Conservation (phyloP, 2,797 vertebrate species). For the Eulemur albifrons region DNA sequence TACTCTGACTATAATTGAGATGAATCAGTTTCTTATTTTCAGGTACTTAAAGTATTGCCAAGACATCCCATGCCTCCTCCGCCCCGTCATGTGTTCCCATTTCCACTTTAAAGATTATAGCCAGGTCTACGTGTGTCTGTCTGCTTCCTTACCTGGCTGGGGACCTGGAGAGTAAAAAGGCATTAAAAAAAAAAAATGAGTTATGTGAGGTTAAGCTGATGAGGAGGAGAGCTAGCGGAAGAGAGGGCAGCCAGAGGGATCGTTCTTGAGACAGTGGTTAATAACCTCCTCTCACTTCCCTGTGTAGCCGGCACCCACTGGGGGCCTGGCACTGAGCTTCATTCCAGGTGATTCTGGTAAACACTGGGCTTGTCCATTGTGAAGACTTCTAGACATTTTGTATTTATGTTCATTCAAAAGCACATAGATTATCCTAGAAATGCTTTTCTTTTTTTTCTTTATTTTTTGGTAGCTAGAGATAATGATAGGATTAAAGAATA, state of each 20-base stretch:
- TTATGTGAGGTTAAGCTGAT: background rate
- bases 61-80: background rate
- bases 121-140: background rate
- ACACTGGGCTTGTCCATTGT: background rate
- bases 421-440: background rate
- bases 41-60: background rate
- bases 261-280: background rate
- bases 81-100: too few species aligned
- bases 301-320: accelerated
- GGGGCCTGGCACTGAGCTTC: background rate
- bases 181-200: background rate
- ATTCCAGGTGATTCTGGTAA: background rate
- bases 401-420: background rate
- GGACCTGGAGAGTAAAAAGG: background rate
- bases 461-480: background rate
- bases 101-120: background rate
- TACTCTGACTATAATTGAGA: background rate
- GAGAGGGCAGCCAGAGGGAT: background rate
- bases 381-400: constrained; percentile 3
- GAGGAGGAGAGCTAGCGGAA: background rate
- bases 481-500: background rate
- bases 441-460: background rate
- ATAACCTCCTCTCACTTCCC: background rate
- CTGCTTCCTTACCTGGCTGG: background rate
- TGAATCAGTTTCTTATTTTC: constrained; percentile 51